Base-by-base conservation (phyloP, 1,140 invertebrate genomes). In the Dendroctonus valens region DNA sequence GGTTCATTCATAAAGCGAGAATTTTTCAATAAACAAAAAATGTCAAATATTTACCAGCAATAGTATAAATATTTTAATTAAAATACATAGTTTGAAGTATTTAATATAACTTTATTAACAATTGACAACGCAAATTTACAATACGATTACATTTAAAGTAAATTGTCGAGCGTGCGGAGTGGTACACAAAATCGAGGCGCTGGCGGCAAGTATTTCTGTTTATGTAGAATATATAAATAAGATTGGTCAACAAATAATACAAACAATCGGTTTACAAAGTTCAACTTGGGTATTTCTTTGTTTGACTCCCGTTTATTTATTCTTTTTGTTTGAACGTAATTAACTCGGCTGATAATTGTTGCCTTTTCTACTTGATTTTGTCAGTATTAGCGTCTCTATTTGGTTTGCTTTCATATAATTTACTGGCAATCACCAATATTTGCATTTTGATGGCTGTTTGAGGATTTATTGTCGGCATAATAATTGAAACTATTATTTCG, bases 51-150 rank as follows among this genome's bases (percentile, higher is more conserved):
- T 69, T 69, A 69, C 67, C 67, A 67, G 40, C 38, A 71, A 69
- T 63, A 67, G 55, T 57, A 68, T 71, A 71, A 69, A 69, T 69
- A 67, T 69, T 60, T 69, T 67, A 67, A 69, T 51, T 15, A 68
- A 63, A 61, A 67, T 48, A 67, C 38, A 67, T 67, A 63, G 67
- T 64, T 62, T 50, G 52, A 53, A 63, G 48, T 68, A 61, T 67
- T 67, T 65, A 65, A 59, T 59, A 53, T 60, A 54, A 69, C 60
- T 68, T 67, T 71, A 70, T 72, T 72, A 72, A 70, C 68, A 65
- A 68, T 73, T 71, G 71, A 67, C 70, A 50, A 59, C 65, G 68
- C 68, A 73, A 73, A 73, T 73, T 73, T 73, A 70, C 72, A 70
- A 66, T 69, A 68, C 64, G 72, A 73, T 73, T 73, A 72, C 50